Evolutionary conservation across 2,113 vertebrate species (phyloP), one percentile per base, ranked within the genome.

Genomic region (Corynorhinus townsendii): DNA sequence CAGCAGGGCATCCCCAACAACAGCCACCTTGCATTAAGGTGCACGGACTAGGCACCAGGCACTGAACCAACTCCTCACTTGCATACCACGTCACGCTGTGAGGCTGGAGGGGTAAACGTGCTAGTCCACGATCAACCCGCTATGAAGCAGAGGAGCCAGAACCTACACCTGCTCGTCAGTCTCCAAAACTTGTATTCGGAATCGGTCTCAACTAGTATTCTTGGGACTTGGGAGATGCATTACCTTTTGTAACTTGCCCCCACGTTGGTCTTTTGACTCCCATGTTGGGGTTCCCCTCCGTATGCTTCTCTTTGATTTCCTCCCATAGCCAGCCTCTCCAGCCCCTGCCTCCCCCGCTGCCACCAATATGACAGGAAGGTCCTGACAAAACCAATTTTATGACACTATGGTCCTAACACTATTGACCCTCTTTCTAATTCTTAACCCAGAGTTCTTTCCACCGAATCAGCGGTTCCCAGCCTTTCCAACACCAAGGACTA

Each of bases 51-150:
- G 17, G 24, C 2, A 0, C 30, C 3, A 38, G 14, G 68, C 40
- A 7, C 10, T 11, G 87, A 14, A 33, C 40, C 28, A n/a, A 38
- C 33, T 47, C 84, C 49, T 76, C 38, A 2, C 69, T 11, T 77
- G 26, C 2, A 0, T 28, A 4, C 80, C 35, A 30, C 11, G 8
- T 43, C 40, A 71, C 4, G 0, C 62, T 3, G 3, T 35, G 43
- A 81, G 30, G 49, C 8, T 33, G 38, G n/a, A 49, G 35, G 76
- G 22, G 56, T 45, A 24, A 86, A 69, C 17, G 24, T 43, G 28
- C 73, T 72, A 20, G 35, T 40, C 38, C 33, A 45, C 28, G n/a
- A 15, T 85, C 56, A 76, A 17, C 14, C 22, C 3, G 7, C 52
- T 59, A 82, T 56, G 56, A 89, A 40, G 28, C 2, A 20, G 77